These are phyloP conservation scores for Brachyrhaphis roseni DNA, from an alignment of 2,797 vertebrate genomes.

Conservation along the genomic window DNA sequence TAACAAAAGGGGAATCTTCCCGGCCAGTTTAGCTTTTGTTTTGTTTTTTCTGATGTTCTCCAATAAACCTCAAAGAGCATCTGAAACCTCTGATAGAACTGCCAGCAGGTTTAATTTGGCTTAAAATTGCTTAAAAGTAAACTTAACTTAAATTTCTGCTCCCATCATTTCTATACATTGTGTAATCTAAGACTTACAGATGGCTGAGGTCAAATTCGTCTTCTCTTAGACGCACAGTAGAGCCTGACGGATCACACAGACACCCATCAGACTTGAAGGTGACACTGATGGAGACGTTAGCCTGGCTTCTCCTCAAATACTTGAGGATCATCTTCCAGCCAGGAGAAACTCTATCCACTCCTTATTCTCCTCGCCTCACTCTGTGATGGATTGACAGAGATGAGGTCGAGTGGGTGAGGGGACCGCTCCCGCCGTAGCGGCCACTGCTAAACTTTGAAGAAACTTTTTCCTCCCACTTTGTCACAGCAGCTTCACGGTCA, in stretches of 20 bases:
- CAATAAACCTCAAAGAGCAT: too few species aligned
- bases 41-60: too few species aligned
- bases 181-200: slow-evolving; percentile 8
- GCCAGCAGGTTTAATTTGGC: neutral
- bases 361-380: slow-evolving; percentile 44
- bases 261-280: slow-evolving; percentile 28
- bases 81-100: neutral
- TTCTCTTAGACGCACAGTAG: slow-evolving; percentile 6
- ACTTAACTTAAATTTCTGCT: neutral
- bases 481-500: neutral
- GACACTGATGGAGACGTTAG: slow-evolving; percentile 39
- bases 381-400: slow-evolving; percentile 46
- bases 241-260: slow-evolving; percentile 28
- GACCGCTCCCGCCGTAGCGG: slow-evolving; percentile 28
- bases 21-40: too few species aligned
- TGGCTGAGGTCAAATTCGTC: neutral
- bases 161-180: neutral
- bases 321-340: slow-evolving; percentile 44
- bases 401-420: slow-evolving; percentile 11
- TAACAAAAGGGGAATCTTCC: neutral
- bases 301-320: slow-evolving; percentile 50
- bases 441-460: slow-evolving; percentile 37
- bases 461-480: slow-evolving; percentile 30
- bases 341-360: slow-evolving; percentile 47
- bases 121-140: neutral